A percentile compares a stretch with the other conserved stretches of the same genome.
phyloP scores from a whole-genome alignment of 2,797 vertebrate species.

The Orestias chungarensis region DNA sequence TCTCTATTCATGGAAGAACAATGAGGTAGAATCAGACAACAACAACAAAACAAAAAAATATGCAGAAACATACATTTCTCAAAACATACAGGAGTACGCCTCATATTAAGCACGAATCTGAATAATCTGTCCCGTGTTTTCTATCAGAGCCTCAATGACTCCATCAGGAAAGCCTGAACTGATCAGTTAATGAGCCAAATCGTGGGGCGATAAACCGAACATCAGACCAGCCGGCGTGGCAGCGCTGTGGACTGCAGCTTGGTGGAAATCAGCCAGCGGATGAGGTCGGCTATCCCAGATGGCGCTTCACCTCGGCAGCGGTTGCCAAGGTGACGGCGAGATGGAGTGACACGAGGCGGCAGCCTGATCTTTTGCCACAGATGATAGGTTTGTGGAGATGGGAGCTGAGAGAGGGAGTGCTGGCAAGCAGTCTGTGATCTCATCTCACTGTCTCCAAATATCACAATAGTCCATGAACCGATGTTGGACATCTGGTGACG shows the following conservation, averaged over 20 bases:
- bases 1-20: neutral
- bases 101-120: neutral
- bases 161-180: neutral
- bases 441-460: conserved; percentile 6
- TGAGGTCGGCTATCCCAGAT: conserved; percentile 86
- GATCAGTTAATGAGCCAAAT: conserved; percentile 6
- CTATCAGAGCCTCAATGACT: neutral
- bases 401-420: conserved; percentile 63
- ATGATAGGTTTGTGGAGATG: conserved; percentile 89
- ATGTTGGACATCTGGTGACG: neutral
- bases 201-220: neutral
- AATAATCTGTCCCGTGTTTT: neutral
- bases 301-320: conserved; percentile 82
- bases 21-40: neutral
- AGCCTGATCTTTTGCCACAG: conserved; percentile 84
- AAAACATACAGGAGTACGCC: neutral
- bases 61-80: neutral
- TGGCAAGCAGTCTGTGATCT: conserved; percentile 15
- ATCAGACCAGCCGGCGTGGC: conserved; percentile 68
- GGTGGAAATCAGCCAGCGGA: conserved; percentile 79
- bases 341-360: conserved; percentile 78
- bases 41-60: neutral
- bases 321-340: conserved; percentile 89
- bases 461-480: neutral
- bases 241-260: conserved; percentile 67